These are phyloP conservation scores for Mormyrops attenuatus DNA, from an alignment of 2,797 vertebrate species.

Conservation along the genomic window DNA sequence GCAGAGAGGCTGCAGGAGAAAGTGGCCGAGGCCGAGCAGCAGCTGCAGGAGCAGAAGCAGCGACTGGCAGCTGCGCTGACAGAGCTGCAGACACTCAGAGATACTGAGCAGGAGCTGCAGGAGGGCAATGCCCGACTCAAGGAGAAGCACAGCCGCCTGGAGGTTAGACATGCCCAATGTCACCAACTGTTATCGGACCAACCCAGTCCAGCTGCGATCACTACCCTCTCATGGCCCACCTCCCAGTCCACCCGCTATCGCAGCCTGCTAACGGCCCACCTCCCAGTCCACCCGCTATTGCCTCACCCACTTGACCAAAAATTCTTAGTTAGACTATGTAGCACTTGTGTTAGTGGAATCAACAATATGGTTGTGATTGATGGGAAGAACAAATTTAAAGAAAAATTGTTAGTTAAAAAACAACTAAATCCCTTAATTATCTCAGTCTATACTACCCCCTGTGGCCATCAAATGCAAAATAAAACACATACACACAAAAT, in stretches of 20 bases:
- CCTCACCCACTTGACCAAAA: too few relatives aligned
- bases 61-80: conserved; percentile 44
- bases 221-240: background rate
- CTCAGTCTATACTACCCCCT: background rate
- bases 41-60: conserved; percentile 58
- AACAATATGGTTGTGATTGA: too few relatives aligned
- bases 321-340: too few relatives aligned
- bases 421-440: background rate
- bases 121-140: conserved; percentile 64
- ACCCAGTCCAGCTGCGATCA: background rate
- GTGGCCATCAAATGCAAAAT: background rate
- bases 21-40: conserved; percentile 66
- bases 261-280: background rate
- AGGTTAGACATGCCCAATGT: conserved; percentile 58
- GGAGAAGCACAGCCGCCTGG: conserved; percentile 75
- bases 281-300: background rate
- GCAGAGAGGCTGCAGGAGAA: conserved; percentile 59
- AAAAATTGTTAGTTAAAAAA: background rate
- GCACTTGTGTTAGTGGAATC: too few relatives aligned
- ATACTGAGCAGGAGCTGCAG: conserved; percentile 57
- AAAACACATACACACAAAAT: background rate
- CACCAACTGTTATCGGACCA: background rate
- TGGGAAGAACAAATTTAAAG: background rate
- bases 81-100: conserved; percentile 46
- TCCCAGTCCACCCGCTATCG: background rate